Base-by-base conservation (phyloP, 1,140 invertebrate species). In the Drosophila sp. region DNA sequence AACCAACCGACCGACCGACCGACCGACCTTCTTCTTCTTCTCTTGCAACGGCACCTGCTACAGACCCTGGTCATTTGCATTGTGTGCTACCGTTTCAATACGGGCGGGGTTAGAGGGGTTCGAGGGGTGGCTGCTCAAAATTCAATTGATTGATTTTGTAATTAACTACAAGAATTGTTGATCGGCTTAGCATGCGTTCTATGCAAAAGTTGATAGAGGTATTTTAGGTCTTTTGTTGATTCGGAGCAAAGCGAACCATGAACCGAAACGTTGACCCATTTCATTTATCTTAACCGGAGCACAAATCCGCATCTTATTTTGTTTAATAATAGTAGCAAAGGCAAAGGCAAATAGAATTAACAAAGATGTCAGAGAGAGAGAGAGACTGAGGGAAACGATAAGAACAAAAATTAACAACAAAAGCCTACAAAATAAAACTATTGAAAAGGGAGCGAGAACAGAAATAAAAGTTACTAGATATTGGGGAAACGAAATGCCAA, bases 11-110 rank as follows among this genome's bases (percentile, higher is more conserved):
- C 23, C 27, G 25, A 44, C 23, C 30, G 4, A 60, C 35, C 63
- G 65, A 56, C 62, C 66, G 54, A 71, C 61, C 75, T 77, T 77
- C 54, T 76, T 76, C 65, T 70, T 64, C 74, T 76, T 76, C 60
- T 66, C 65, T 54, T 77, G 55, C 73, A 76, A 76, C 72, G 73
- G 73, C 73, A 76, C 73, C 73, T 76, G 73, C 70, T 76, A 47
- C 35, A 69, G 44, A 38, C 57, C 35, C 35, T 29, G 61, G 35
- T 23, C 40, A 47, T 62, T 62, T 62, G 41, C 41, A 50, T 62
- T 62, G 25, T 41, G 41, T 62, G 41, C 41, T 55, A 65, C 50
- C 60, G 40, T 50, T 33, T 32, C 8, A 27, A 17, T 17, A 17
- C 17, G 17, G 17, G 17, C 27, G 44, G 3, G 7, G 25, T n/a